A percentile compares a stretch with the other conserved stretches of the same genome.
phyloP scores from a whole-genome alignment of 2,797 vertebrate species.

The Hippopotamyrus pictus region DNA sequence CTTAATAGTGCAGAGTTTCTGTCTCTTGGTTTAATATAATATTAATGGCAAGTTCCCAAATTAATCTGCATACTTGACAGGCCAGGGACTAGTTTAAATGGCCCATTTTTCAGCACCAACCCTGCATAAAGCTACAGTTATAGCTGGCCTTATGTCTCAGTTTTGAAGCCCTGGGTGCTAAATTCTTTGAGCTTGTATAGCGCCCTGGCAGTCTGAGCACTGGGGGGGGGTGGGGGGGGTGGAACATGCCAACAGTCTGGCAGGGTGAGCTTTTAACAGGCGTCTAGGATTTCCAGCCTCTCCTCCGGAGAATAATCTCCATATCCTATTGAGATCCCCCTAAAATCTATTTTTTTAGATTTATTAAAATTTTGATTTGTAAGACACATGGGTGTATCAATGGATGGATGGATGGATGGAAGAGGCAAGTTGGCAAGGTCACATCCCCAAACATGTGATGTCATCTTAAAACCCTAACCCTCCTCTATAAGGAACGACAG shows the following conservation, averaged over 20 bases:
- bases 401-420: neutral
- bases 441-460: neutral
- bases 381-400: neutral
- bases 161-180: neutral
- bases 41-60: neutral
- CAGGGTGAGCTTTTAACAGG: neutral
- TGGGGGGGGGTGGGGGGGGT: neutral
- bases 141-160: neutral
- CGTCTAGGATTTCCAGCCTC: neutral
- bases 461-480: neutral
- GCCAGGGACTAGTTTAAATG: neutral
- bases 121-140: neutral
- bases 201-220: neutral
- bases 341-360: neutral
- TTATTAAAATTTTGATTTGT: neutral
- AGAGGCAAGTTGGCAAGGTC: neutral
- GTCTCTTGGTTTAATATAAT: neutral
- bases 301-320: neutral
- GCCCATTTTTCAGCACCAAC: neutral
- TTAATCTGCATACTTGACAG: neutral
- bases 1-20: neutral
- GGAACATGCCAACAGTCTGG: neutral
- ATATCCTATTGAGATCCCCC: neutral
- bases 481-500: neutral
- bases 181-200: neutral